Conservation (phyloP, 2,113 vertebrate genomes). For the Axis porcinus region DNA sequence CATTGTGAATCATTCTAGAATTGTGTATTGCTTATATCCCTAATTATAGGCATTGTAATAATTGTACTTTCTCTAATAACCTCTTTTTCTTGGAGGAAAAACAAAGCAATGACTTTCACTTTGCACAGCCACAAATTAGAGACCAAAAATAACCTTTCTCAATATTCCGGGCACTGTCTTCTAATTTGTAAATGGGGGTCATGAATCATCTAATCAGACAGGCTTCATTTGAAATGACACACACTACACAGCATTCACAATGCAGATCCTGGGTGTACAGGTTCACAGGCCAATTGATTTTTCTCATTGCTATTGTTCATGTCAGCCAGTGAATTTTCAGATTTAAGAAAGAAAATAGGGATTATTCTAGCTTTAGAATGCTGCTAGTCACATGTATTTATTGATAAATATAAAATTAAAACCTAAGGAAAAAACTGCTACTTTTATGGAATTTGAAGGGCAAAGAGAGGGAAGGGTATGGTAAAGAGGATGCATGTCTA, state of each 20-base stretch:
- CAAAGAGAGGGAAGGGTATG: not conserved
- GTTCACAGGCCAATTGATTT: slow-evolving; percentile 45
- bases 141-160: slow-evolving; percentile 43
- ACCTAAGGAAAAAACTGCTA: not conserved
- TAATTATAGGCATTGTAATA: slow-evolving; percentile 67
- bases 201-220: slow-evolving; percentile 47
- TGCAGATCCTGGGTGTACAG: not conserved
- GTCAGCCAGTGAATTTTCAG: not conserved
- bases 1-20: slow-evolving; percentile 56
- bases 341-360: not conserved
- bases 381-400: not conserved
- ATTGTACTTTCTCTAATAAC: slow-evolving; percentile 42
- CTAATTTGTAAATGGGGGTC: slow-evolving; percentile 57
- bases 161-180: not conserved
- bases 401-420: not conserved
- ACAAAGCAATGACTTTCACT: slow-evolving; percentile 29
- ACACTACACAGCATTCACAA: not conserved
- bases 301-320: slow-evolving; percentile 34
- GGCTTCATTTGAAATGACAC: slow-evolving; percentile 44
- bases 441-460: not conserved
- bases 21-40: slow-evolving; percentile 8
- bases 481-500: not conserved
- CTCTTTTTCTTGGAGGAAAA: slow-evolving; percentile 22
- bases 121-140: slow-evolving; percentile 42
- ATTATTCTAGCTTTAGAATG: not conserved